Percentiles rank a stretch among this genome's conserved stretches.
phyloP scores from a whole-genome alignment of 2,113 vertebrate species.

The Cyanistes caeruleus region DNA sequence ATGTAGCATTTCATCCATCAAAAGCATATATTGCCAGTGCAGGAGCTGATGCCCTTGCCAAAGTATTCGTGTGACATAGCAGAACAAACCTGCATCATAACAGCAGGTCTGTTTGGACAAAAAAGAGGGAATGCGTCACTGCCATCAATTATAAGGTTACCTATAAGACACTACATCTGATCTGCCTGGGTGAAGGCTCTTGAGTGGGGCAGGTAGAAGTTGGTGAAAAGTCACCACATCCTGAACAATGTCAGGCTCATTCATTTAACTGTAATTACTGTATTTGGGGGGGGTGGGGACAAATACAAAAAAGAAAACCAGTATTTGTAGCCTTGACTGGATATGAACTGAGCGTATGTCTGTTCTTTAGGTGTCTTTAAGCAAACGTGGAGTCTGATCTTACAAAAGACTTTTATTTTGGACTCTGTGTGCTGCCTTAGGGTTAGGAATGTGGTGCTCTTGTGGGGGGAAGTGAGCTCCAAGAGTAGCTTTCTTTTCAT shows the following conservation, averaged over 20 bases:
- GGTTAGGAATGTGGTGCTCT: constrained; percentile 85
- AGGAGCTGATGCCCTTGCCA: constrained; percentile 96
- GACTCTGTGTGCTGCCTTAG: constrained; percentile 87
- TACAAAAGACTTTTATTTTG: constrained; percentile 80
- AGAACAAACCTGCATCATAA: constrained; percentile 58
- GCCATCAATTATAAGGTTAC: constrained; percentile 81
- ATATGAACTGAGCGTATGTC: constrained; percentile 82
- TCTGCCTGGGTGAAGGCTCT: constrained; percentile 75
- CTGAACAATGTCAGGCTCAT: constrained; percentile 79
- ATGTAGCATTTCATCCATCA: constrained; percentile 98
- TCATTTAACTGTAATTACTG: constrained; percentile 87
- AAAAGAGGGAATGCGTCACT: constrained; percentile 83
- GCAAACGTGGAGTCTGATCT: constrained; percentile 83
- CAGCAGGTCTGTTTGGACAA: constrained; percentile 78
- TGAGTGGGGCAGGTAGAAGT: constrained; percentile 69
- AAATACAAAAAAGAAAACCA: constrained; percentile 74
- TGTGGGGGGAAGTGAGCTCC: constrained; percentile 81
- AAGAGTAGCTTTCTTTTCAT: constrained; percentile 83
- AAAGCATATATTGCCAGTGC: constrained; percentile 99
- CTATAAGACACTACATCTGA: constrained; percentile 84
- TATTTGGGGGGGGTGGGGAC: constrained; percentile 72
- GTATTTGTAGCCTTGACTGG: constrained; percentile 85
- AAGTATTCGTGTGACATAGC: constrained; percentile 92
- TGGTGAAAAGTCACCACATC: constrained; percentile 73
- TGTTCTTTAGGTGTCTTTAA: constrained; percentile 84